Base-by-base conservation (phyloP, 2,888 invertebrate genomes). In the Elegia similella region DNA sequence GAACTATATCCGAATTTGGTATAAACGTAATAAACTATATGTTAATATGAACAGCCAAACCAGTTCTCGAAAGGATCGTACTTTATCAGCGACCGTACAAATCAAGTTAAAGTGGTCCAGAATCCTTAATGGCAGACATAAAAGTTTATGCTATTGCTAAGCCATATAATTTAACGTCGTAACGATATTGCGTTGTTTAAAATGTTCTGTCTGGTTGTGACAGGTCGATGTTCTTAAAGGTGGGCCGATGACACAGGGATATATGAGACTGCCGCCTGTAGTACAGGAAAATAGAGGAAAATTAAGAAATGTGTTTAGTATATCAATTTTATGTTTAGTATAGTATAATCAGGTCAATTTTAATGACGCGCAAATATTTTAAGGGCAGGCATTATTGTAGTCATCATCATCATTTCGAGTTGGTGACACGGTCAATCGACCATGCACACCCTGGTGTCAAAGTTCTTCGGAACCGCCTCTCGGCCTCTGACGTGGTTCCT, bases 121-220 rank as follows among this genome's bases (percentile, higher is more conserved):
- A 29, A 55, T 55, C 44, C 44, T 44, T 55, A 55, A 44, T 55
- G 54, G 54, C 44, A 2, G 34, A 55, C 44, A 55, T 55, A 44
- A 48, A 56, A 56, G 56, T 56, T 56, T 56, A 56, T 50, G 50
- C 32, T 50, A 50, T 50, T 50, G 50, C 50, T 50, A 34, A 50
- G 34, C 12, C 34, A 10, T 34, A 50, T 34, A 34, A 50, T 17
- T 48, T 50, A 34, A 50, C 17, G 50, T 50, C 12, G 16, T 2
- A 34, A 48, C 47, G 47, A 50, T 23, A 47, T 30, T 47, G 47
- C 29, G 23, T 46, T 23, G 23, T 46, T 46, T 46, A 46, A 23
- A 46, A 46, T 46, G 46, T 23, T 43, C 43, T 15, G 15, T 46
- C 12, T n/a, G 38, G n/a, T 46, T 46, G 46, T 10, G 46, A 46